Base-by-base conservation (phyloP, 2,113 vertebrate species). In the Camelus dromedarius region DNA sequence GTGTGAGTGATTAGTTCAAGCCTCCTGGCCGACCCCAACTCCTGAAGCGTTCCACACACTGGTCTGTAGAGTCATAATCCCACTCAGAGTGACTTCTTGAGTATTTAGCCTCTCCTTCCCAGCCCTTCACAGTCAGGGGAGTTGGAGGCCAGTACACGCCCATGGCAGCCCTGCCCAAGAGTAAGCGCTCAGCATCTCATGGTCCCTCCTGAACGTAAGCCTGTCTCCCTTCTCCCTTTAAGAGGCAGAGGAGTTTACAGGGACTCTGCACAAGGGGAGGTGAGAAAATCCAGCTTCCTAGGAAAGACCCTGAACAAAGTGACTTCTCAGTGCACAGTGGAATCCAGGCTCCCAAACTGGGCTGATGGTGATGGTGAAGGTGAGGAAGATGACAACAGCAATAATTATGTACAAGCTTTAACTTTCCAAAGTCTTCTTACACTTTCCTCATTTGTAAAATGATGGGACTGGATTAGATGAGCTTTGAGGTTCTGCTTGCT, bases 21-120 rank as follows among this genome's bases (percentile, higher is more conserved):
- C 42, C 1, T 0, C 70, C 35, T 10, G 30, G 88, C 54, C 0
- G 42, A 18, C 32, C n/a, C 32, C 19, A 8, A 2, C 0, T n/a
- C 32, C 42, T 10, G n/a, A 10, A 4, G 4, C 5, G 1, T 11
- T 62, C 15, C 58, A 90, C 50, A 20, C 28, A 0, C 5, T 0
- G 20, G 16, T 28, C 80, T 60, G 14, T 20, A 38, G 56, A n/a
- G 18, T 48, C 32, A 16, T 42, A 58, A n/a, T 56, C 81, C 73
- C 28, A 22, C 28, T 5, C 24, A 26, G 42, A 81, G 14, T 6
- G n/a, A 54, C 67, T 58, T 75, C 66, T 8, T 12, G 15, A 73
- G 42, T 11, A 38, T 30, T n/a, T 22, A 2, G 30, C 14, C 24
- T 50, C 10, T 24, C 56, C 10, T 54, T 76, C 50, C 18, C 22